Conservation (phyloP, 2,888 invertebrate genomes). For the Serrognathus titanus region DNA sequence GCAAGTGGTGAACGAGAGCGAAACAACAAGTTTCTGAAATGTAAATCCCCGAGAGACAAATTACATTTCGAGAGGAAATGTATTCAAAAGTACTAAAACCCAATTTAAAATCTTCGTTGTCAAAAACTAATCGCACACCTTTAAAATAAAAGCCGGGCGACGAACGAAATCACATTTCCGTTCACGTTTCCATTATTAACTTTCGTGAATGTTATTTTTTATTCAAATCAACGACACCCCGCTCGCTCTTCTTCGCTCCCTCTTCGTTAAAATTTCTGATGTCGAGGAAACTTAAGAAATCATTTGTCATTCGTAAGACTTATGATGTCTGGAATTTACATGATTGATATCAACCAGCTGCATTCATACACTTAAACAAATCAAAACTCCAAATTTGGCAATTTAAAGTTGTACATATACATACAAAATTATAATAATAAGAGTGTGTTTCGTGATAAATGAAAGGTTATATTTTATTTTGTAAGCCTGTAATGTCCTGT, state of each 20-base stretch:
- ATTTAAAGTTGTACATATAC: too few species aligned
- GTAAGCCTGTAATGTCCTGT: too few species aligned
- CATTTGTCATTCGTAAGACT: slow-evolving; percentile 47
- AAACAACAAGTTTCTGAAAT: slow-evolving; percentile 11
- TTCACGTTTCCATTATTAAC: slow-evolving; percentile 52
- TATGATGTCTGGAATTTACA: slow-evolving; percentile 29
- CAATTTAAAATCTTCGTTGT: slow-evolving; percentile 47
- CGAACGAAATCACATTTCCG: slow-evolving; percentile 47
- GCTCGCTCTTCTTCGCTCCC: slow-evolving; percentile 24
- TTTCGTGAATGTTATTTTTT: slow-evolving; percentile 50
- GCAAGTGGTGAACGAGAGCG: slow-evolving; percentile 4
- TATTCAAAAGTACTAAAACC: slow-evolving; percentile 45
- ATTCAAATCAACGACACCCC: slow-evolving; percentile 44
- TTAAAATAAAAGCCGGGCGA: slow-evolving; percentile 44
- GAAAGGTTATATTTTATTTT: too few species aligned
- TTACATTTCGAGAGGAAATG: slow-evolving; percentile 40
- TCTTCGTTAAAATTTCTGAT: slow-evolving; percentile 26
- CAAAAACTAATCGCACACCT: slow-evolving; percentile 47
- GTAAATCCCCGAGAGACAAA: slow-evolving; percentile 37
- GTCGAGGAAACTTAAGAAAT: slow-evolving; percentile 39
- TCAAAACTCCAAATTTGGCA: too few species aligned
- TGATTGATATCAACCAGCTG: too few species aligned
- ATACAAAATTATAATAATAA: too few species aligned
- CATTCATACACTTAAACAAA: too few species aligned
- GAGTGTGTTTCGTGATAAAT: too few species aligned